Evolutionary conservation across 2,797 vertebrate species (phyloP).

Genomic region (Heliangelus exortis): DNA sequence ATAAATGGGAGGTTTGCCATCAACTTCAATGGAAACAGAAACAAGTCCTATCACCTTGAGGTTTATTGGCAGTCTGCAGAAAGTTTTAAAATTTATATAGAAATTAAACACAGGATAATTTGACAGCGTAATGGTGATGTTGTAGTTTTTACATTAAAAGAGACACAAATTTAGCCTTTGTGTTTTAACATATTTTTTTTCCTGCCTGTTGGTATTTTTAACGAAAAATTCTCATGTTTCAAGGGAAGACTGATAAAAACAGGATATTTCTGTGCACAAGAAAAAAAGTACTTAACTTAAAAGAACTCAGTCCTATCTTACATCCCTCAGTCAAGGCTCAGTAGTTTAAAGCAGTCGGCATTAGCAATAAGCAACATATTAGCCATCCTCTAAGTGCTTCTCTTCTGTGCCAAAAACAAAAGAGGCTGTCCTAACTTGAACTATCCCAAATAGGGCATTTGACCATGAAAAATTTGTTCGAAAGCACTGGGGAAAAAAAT

Average conservation of each 20-base stretch:
- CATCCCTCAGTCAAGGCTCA: not conserved
- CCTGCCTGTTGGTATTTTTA: not conserved
- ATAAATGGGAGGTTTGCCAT: constrained; percentile 59
- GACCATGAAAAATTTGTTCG: constrained; percentile 24
- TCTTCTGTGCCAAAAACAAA: not conserved
- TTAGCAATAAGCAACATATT: not conserved
- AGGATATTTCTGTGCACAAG: not conserved
- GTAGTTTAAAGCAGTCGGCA: not conserved
- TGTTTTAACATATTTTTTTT: not conserved
- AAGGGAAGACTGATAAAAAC: constrained; percentile 2
- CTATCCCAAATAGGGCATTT: constrained; percentile 15
- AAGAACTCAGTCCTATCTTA: not conserved
- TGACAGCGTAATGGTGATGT: constrained; percentile 41
- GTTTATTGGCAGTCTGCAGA: constrained; percentile 30
- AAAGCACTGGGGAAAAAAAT: not conserved
- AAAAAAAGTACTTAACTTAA: not conserved
- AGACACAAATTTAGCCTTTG: constrained; percentile 32
- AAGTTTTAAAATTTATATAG: constrained; percentile 18
- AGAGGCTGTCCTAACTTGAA: constrained; percentile 4
- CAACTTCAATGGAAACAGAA: constrained; percentile 52
- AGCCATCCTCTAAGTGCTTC: constrained; percentile 8
- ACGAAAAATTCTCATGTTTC: constrained; percentile 21
- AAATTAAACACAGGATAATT: constrained; percentile 47
- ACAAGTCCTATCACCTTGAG: constrained; percentile 39
- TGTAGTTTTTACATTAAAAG: constrained; percentile 23